Conservation (phyloP, 1,140 invertebrate species). For the Pseudomyrmex sp. region DNA sequence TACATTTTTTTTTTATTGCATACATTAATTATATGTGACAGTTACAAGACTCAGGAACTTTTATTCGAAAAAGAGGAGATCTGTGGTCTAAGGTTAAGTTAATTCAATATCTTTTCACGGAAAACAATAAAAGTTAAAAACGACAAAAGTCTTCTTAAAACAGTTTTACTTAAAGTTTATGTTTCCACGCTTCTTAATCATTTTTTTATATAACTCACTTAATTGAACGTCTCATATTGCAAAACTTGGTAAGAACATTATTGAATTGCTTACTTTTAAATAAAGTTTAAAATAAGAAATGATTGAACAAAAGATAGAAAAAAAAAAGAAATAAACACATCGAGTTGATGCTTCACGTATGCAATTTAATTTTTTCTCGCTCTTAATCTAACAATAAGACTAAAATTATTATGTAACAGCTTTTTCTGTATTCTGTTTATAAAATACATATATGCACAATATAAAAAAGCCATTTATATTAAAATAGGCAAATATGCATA, state of each 20-base stretch:
- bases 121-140: neutral
- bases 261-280: no score
- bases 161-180: neutral
- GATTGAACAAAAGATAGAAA: no score
- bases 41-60: neutral
- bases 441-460: neutral
- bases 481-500: no score
- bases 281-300: no score
- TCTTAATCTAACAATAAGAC: no score
- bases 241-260: no score
- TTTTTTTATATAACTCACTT: neutral
- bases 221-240: no score
- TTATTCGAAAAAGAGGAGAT: neutral
- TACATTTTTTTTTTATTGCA: neutral
- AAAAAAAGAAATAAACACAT: no score
- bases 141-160: neutral
- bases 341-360: neutral
- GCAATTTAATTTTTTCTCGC: slow-evolving; percentile 15
- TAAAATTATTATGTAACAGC: neutral
- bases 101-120: neutral
- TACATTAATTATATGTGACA: no score
- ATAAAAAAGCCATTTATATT: no score
- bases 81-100: neutral
- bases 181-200: no score
- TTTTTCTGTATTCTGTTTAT: neutral